Evolutionary conservation across 2,113 vertebrate species (phyloP).

Genomic region (Leptobrachium leishanense): DNA sequence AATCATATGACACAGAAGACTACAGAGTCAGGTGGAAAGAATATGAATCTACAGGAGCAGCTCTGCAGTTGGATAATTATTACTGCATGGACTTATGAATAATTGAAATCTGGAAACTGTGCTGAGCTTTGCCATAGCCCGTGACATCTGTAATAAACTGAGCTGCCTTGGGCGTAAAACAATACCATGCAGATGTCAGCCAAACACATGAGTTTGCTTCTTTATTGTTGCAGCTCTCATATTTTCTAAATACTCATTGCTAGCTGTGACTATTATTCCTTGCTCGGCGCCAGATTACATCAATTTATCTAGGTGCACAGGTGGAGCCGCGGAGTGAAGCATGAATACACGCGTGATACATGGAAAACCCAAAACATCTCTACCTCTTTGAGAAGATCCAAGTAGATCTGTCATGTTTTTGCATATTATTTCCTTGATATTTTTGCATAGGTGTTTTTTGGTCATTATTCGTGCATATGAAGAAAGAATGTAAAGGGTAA

Average conservation of each 20-base stretch:
- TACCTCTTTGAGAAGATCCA: too few relatives aligned
- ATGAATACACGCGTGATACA: too few relatives aligned
- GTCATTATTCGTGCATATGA: too few relatives aligned
- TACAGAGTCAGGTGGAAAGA: neutral
- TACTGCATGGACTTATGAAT: slow-evolving; percentile 33
- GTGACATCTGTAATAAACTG: slow-evolving; percentile 29
- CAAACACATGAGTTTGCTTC: neutral
- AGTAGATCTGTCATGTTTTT: too few relatives aligned
- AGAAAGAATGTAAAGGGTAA: too few relatives aligned
- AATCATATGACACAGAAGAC: too few relatives aligned
- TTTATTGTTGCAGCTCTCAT: neutral
- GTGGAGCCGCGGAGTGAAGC: too few relatives aligned
- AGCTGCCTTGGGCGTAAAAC: slow-evolving; percentile 12
- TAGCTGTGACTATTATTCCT: neutral
- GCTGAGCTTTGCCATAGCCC: slow-evolving; percentile 11
- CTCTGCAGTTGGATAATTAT: slow-evolving; percentile 36
- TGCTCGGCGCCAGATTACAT: neutral
- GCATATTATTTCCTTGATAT: too few relatives aligned
- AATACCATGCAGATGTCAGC: slow-evolving; percentile 8
- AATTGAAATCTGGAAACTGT: slow-evolving; percentile 11
- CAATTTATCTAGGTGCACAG: too few relatives aligned
- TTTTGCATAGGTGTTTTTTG: too few relatives aligned
- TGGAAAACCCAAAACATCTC: too few relatives aligned
- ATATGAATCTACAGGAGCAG: neutral
- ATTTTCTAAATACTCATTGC: neutral